Base-by-base conservation (phyloP, 1,140 invertebrate genomes). In the Pogonognathellus flavescens region DNA sequence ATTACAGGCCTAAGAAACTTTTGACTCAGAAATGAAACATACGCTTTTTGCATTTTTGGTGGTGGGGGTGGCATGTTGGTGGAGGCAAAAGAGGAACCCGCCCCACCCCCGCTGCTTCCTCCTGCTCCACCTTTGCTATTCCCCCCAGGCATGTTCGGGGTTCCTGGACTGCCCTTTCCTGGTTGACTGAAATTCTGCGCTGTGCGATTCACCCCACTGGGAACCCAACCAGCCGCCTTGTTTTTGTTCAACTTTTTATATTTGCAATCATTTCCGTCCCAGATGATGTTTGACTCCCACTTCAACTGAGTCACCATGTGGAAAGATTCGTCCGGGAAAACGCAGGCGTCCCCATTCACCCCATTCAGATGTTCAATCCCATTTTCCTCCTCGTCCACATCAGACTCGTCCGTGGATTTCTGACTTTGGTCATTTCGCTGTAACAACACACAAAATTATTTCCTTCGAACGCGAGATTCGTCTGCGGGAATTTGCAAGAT, bases 211-310 rank as follows among this genome's bases (percentile, higher is more conserved):
- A 95, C 95, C 87, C 96, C 97, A 6, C 95, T 97, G 0, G 97
- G 97, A 13, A 99, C 94, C 97, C 97, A 99, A 5, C 97, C 97
- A 1, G 97, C 97, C 6, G 96, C 95, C 90, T 97, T 97, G 66
- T 95, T 96, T 91, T 97, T 97, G 57, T 94, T 85, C 9, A 88
- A 70, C 81, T 89, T 88, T 92, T 97, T 97, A 87, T 96, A 94
- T 91, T 97, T 97, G 66, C 97, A 96, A 90, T 99, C 97, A 89
- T 97, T 97, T 1, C 97, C 96, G 92, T 99, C 97, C 97, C 97
- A 99, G 66, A 99, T 97, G 20, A 99, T 96, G 89, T 99, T 97
- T 90, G 99, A 97, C 91, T 99, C 98, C 98, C 98, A 99, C 89
- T 96, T 95, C 80, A 96, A 90, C 90, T 99, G 97, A 0, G 97